A percentile compares a stretch with the other conserved stretches of the same genome.
These are phyloP conservation scores for Drosophila bifasciata DNA, from an alignment of 1,140 invertebrate genomes.

Conservation along the genomic window DNA sequence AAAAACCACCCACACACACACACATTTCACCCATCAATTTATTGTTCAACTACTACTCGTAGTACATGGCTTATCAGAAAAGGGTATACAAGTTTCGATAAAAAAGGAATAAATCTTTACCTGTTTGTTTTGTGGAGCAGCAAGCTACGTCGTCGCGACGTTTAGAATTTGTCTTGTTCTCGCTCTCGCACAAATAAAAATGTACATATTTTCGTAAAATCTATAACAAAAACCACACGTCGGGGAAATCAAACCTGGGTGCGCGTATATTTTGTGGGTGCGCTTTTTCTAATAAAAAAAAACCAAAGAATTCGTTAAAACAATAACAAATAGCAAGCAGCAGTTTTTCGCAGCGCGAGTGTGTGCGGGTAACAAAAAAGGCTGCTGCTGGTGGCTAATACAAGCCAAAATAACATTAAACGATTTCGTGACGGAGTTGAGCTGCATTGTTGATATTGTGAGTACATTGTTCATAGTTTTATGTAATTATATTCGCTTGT, in stretches of 20 bases:
- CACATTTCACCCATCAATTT: too few relatives aligned
- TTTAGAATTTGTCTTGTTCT: constrained; percentile 52
- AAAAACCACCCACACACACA: too few relatives aligned
- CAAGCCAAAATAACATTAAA: constrained; percentile 37
- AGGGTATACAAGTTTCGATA: too few relatives aligned
- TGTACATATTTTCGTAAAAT: constrained; percentile 59
- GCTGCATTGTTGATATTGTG: constrained; percentile 56
- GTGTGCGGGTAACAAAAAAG: constrained; percentile 18
- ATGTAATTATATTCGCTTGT: constrained; percentile 50
- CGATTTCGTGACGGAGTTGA: constrained; percentile 19
- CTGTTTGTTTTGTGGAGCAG: too few relatives aligned
- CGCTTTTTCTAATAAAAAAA: constrained; percentile 44
- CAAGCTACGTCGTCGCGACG: too few relatives aligned
- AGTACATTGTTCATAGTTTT: constrained; percentile 66
- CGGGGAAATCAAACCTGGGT: constrained; percentile 30
- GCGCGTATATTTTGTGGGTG: constrained; percentile 43
- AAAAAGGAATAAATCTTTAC: too few relatives aligned
- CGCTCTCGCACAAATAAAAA: constrained; percentile 64
- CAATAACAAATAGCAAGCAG: constrained; percentile 25
- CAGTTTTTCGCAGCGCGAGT: constrained; percentile 19
- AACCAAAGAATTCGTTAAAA: constrained; percentile 36
- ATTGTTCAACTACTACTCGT: too few relatives aligned
- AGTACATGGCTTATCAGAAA: too few relatives aligned
- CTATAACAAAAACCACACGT: constrained; percentile 38
- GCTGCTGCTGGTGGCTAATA: constrained; percentile 34